Evolutionary conservation across 2,113 vertebrate species (phyloP).

Genomic region (Sclerurus mexicanus): DNA sequence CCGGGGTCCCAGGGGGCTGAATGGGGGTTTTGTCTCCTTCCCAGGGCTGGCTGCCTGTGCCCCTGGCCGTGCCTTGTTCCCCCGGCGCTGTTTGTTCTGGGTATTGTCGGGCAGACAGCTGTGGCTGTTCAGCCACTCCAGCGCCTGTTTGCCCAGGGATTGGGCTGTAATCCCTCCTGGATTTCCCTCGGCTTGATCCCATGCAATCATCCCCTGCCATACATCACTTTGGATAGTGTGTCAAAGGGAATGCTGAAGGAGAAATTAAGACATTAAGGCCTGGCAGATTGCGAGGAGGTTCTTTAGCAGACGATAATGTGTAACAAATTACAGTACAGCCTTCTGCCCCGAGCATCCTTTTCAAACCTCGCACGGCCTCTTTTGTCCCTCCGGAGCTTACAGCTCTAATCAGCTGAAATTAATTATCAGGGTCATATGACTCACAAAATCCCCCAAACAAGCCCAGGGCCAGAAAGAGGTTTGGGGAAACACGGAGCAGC

Average conservation of each 20-base stretch:
- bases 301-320: not conserved
- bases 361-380: not conserved
- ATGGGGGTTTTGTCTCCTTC: constrained; percentile 2
- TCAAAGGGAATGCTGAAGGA: not conserved
- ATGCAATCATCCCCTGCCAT: not conserved
- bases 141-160: constrained; percentile 79
- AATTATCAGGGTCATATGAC: not conserved
- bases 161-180: constrained; percentile 75
- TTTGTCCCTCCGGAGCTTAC: not conserved
- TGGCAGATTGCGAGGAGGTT: constrained; percentile 1
- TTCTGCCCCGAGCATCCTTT: not conserved
- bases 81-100: constrained; percentile 78
- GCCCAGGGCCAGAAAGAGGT: not conserved
- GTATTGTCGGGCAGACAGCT: constrained; percentile 79
- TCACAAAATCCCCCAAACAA: not conserved
- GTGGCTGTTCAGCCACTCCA: constrained; percentile 73
- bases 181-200: constrained; percentile 48
- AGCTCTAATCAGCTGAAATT: constrained; percentile 2
- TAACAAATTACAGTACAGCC: constrained; percentile 35
- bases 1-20: not conserved
- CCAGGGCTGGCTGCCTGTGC: not conserved
- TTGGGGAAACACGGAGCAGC: fast-evolving
- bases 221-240: not conserved
- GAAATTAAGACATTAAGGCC: constrained; percentile 44
- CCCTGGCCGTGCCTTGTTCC: constrained; percentile 20